These are phyloP conservation scores for Drosophila truncata DNA, from an alignment of 1,140 invertebrate species.

Conservation along the genomic window DNA sequence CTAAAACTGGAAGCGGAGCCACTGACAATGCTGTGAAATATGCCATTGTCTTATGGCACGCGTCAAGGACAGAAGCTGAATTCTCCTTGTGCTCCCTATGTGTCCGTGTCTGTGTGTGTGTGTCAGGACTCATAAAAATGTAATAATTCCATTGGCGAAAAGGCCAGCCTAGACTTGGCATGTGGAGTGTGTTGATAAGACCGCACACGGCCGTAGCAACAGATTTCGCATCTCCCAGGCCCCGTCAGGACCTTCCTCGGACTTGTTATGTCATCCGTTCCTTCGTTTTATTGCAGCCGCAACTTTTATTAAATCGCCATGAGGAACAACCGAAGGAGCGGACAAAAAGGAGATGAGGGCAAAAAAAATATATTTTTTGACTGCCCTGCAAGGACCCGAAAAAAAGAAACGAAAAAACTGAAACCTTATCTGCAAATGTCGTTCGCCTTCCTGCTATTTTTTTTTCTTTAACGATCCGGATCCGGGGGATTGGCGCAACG, in stretches of 20 bases:
- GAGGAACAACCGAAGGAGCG: constrained; percentile 35
- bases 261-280: constrained; percentile 47
- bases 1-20: constrained; percentile 28
- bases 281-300: constrained; percentile 76
- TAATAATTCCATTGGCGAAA: constrained; percentile 77
- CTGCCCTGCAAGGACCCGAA: constrained; percentile 13
- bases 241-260: constrained; percentile 13
- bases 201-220: constrained; percentile 56
- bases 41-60: constrained; percentile 72
- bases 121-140: constrained; percentile 64
- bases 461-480: constrained; percentile 35
- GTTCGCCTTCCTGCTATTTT: constrained; percentile 49
- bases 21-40: constrained; percentile 65
- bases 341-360: constrained; percentile 10
- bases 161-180: constrained; percentile 35
- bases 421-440: constrained; percentile 77
- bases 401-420: constrained; percentile 30
- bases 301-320: constrained; percentile 79
- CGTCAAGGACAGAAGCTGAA: constrained; percentile 42
- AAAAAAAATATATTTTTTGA: constrained; percentile 33
- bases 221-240: constrained; percentile 55
- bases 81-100: not conserved
- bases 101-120: not conserved
- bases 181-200: constrained; percentile 71
- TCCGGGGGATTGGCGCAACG: constrained; percentile 9